phyloP scores from a whole-genome alignment of 2,113 vertebrate species.

The Hemiscyllium ocellatum region DNA sequence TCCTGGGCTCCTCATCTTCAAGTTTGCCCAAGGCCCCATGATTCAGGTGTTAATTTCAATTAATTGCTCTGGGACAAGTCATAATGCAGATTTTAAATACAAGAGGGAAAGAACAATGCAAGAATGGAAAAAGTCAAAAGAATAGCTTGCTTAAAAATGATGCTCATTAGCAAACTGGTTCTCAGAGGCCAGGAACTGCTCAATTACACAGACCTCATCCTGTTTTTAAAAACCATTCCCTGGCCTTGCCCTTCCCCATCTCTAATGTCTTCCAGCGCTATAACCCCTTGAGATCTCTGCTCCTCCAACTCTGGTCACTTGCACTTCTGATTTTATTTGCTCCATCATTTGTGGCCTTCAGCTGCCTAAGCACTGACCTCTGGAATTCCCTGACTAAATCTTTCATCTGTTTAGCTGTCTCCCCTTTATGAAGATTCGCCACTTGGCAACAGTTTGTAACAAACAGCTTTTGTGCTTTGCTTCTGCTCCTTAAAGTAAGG shows the following conservation, averaged over 20 bases:
- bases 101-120: neutral
- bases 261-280: neutral
- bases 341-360: neutral
- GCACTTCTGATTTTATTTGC: neutral
- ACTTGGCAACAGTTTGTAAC: neutral
- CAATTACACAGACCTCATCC: neutral
- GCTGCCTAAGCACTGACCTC: neutral
- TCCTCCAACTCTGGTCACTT: neutral
- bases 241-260: neutral
- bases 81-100: neutral
- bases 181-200: neutral
- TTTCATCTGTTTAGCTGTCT: neutral
- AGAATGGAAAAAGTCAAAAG: neutral
- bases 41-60: neutral
- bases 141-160: neutral
- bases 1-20: neutral
- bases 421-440: neutral
- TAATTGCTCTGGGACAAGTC: neutral
- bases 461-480: neutral
- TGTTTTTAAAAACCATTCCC: neutral
- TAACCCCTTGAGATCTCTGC: neutral
- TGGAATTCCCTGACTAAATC: neutral
- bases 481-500: neutral
- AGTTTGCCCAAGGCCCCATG: neutral
- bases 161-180: neutral